Evolutionary conservation across 2,113 vertebrate genomes (phyloP), one percentile per base, ranked within the genome.

Genomic region (Syrrhaptes paradoxus): DNA sequence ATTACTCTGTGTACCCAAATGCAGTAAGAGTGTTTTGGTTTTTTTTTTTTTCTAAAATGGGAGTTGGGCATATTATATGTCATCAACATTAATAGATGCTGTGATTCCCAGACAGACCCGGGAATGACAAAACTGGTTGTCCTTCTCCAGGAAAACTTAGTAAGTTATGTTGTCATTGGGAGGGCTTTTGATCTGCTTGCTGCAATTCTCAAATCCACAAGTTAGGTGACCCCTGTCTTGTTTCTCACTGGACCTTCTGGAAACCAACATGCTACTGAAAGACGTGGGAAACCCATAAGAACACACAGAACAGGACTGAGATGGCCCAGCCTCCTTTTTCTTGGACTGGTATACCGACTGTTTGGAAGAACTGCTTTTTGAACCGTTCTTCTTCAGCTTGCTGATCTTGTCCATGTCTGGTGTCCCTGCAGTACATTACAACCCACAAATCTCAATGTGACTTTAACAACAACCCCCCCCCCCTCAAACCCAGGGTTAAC

Each of bases 21-120:
- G n/a, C 2, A 3, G 24, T 70, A 54, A 49, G 29, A 11, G 26
- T 45, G 6, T 0, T 0, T 7, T n/a, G n/a, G 36, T 36, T 36
- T 36, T 36, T 36, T 52, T 4, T 68, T 88, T 70, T 43, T 41
- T 9, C 59, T 54, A 19, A 71, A 84, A 32, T 73, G 26, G 36
- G 88, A 68, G 4, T 24, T 86, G 8, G 4, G 4, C 52, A 4
- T 73, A 10, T 48, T 48, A 38, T 4, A 0, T 45, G 46, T 85
- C 51, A 36, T 31, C n/a, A 80, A 20, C 17, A n/a, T 54, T 52
- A 49, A 41, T 8, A 78, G 57, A 41, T 70, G 4, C 55, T 3
- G 1, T 29, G 31, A 71, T 55, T 90, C 19, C 46, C 61, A 49
- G n/a, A 25, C 59, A 58, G 55, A 62, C 11, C 2, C 46, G 28